These are phyloP conservation scores for Salminus brasiliensis DNA, from an alignment of 2,113 vertebrate genomes.

Conservation along the genomic window DNA sequence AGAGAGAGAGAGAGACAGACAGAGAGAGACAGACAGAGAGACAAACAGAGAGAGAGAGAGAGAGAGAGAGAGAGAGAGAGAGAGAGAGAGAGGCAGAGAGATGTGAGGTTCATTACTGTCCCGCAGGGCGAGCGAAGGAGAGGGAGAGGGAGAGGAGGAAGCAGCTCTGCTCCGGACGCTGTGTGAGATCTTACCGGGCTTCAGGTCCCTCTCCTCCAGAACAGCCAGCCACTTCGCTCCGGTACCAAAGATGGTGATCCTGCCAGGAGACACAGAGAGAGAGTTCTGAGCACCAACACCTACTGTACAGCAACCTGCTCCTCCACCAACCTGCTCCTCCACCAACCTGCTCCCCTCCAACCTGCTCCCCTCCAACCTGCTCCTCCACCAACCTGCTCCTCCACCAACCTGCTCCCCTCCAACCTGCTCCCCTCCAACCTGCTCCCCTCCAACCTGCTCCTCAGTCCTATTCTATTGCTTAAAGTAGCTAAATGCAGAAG, in stretches of 20 bases:
- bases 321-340: too few species aligned
- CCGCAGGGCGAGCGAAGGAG: background rate
- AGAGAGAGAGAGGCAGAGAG: background rate
- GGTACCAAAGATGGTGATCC: constrained; percentile 93
- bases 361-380: too few species aligned
- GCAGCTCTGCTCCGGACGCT: background rate
- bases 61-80: background rate
- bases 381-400: too few species aligned
- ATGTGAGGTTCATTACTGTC: background rate
- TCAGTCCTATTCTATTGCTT: too few species aligned
- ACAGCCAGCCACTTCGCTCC: constrained; percentile 95
- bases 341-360: too few species aligned
- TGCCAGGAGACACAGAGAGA: constrained; percentile 56
- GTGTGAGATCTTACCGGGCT: constrained; percentile 81
- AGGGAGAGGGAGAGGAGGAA: constrained; percentile 5
- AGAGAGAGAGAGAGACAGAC: background rate
- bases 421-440: too few species aligned
- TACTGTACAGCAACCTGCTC: too few species aligned
- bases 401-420: too few species aligned
- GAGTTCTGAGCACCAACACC: too few species aligned
- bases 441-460: too few species aligned
- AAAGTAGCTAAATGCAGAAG: too few species aligned
- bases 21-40: background rate
- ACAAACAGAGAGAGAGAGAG: background rate
- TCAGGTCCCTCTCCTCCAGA: constrained; percentile 88